Base-by-base conservation (phyloP, 2,888 invertebrate species). In the Drosophila nigricruria region DNA sequence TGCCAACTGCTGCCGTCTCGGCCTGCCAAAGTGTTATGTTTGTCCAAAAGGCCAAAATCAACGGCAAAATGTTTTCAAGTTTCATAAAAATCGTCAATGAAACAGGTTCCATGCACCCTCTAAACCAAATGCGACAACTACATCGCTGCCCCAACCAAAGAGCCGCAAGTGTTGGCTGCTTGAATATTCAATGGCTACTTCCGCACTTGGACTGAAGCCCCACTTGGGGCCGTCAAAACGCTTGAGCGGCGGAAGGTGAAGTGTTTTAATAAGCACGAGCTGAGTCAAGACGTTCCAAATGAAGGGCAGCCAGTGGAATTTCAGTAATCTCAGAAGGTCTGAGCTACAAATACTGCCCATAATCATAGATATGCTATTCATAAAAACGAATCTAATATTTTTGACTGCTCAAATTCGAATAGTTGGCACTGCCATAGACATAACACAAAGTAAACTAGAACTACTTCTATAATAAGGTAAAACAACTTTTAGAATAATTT, bases 151-250 rank as follows among this genome's bases (percentile, higher is more conserved):
- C 45, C 56, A 14, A 0, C n/a, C 45, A 12, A 0, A 52, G 43
- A 38, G 10, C n/a, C 59, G 53, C 70, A 71, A 78, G 75, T 77
- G 79, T 74, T 74, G 49, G 62, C 75, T 73, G 72, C 86, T 87
- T 87, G 86, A 87, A 87, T 87, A 87, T 87, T 87, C 86, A 87
- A 86, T 89, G 88, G 82, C 53, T 60, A 70, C 77, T 81, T 89
- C 89, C 84, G 89, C 73, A 72, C 70, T 74, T 79, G 43, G 67
- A 54, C 75, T 73, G 47, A 68, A 88, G 87, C 57, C 49, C 58
- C 72, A 77, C 77, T 83, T 71, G 27, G 65, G 80, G 77, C 73
- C 74, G 74, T 53, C 74, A 71, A 86, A 79, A 60, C 58, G 63
- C 80, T 70, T 62, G 34, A 52, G 42, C 53, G 32, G 45, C 57